phyloP scores from a whole-genome alignment of 2,888 invertebrate species.

The Polydrusus pterygomalis region DNA sequence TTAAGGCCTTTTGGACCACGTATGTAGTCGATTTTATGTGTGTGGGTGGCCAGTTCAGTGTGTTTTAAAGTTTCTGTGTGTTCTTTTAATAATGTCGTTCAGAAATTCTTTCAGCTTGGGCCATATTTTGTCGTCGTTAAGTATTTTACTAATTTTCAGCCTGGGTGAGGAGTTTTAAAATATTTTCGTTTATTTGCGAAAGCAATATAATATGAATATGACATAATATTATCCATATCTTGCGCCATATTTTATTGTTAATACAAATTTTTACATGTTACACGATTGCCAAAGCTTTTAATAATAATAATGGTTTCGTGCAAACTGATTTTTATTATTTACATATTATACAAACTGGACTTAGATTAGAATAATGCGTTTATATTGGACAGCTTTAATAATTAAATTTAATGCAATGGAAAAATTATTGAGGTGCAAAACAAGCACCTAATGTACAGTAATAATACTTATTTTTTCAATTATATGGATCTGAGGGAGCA shows the following conservation, averaged over 20 bases:
- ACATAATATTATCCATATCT: slow-evolving; percentile 7
- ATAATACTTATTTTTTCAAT: too few species aligned
- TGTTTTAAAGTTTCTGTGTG: slow-evolving; percentile 50
- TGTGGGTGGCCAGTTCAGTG: slow-evolving; percentile 52
- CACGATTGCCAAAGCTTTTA: too few species aligned
- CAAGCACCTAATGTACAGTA: too few species aligned
- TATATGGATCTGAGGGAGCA: too few species aligned
- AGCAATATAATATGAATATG: slow-evolving; percentile 2
- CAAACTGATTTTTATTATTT: too few species aligned
- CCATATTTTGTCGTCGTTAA: slow-evolving; percentile 3
- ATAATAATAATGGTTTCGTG: too few species aligned
- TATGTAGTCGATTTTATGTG: slow-evolving; percentile 49
- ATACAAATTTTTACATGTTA: background rate
- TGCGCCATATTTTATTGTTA: slow-evolving; percentile 11
- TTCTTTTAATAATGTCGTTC: slow-evolving; percentile 45
- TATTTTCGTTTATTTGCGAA: background rate
- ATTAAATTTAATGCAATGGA: too few species aligned
- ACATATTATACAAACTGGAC: too few species aligned
- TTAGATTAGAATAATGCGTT: too few species aligned
- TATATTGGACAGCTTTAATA: too few species aligned
- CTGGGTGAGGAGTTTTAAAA: background rate
- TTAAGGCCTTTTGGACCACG: slow-evolving; percentile 51
- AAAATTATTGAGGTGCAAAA: too few species aligned
- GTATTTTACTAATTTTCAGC: background rate
- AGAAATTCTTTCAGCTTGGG: slow-evolving; percentile 28